Conservation (phyloP, 2,113 vertebrate genomes). For the rabbit (Oryctolagus cuniculus) region mOryCun1.1 NC_091440.1:102422501-102423000, state of each 20-base stretch:
- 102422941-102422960: background rate
- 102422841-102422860: background rate
- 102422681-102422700: background rate
- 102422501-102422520: background rate
- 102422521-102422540: background rate
- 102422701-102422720: background rate
- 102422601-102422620: background rate
- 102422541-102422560: background rate
- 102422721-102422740: background rate
- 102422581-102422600: background rate
- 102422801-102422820: background rate
- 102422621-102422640: background rate
- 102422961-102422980: background rate
- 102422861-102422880: background rate
- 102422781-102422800: background rate
- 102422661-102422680: background rate
- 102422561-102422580: background rate
- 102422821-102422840: background rate
- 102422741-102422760: background rate
- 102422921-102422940: background rate
- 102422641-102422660: background rate
- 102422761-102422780: background rate
- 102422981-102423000: background rate
- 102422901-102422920: background rate
- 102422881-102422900: background rate